Base-by-base conservation (phyloP, 2,888 invertebrate species). In the Lepidochrysops patricia region DNA sequence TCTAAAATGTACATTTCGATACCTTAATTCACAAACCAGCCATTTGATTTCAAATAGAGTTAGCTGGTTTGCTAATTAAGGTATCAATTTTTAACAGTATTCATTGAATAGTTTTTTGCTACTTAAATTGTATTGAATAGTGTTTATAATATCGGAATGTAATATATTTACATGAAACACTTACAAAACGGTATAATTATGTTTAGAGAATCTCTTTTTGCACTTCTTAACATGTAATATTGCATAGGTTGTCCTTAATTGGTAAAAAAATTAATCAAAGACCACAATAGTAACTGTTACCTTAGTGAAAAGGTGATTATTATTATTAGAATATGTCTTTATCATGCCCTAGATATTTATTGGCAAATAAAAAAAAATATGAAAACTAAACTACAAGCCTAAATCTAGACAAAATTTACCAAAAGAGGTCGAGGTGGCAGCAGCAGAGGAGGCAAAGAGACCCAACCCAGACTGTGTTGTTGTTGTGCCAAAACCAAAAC, bases 401-500 rank as follows among this genome's bases (percentile, higher is more conserved):
- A 43, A n/a, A 43, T 3, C 4, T 6, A 43, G 9, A 19, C 7
- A 19, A 13, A 4, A 68, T 79, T 75, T 65, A 88, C 88, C 86
- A 68, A 87, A 84, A 56, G 76, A 72, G 66, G 79, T 76, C 48
- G 69, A 68, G 12, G 76, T 71, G 13, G 81, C 77, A 1, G 79
- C 76, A 6, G 83, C 64, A 13, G 82, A 73, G 1, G 73, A 64
- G n/a, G 76, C 73, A 9, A 82, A 75, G 1, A 75, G 67, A 2
- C 81, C 79, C 29, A 85, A 73, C 4, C 76, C 76, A 19, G 68
- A 71, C 54, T 76, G 77, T 0, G 76, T 68, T 2, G 79, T 66
- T 1, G 75, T 67, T 0, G 78, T 62, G 7, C 80, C 82, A 62
- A 86, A 84, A 13, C 79, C 80, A 57, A 85, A 80, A 0, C 81